These are phyloP conservation scores for Drosophila pegasa DNA, from an alignment of 2,888 invertebrate species.

Conservation along the genomic window DNA sequence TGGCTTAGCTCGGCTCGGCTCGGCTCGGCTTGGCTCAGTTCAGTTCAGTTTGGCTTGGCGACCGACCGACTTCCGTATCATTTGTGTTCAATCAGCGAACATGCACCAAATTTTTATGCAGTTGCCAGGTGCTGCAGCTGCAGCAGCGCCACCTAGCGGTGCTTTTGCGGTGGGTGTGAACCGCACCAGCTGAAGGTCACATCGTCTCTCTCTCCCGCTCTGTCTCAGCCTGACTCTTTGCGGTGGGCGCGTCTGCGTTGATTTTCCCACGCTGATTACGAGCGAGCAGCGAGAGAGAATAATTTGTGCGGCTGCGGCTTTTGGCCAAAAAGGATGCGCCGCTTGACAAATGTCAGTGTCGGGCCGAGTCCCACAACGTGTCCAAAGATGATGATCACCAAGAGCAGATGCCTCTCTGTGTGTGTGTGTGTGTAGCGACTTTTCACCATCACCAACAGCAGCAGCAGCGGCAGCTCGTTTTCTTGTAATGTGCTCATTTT, in stretches of 20 bases:
- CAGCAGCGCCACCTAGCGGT: constrained; percentile 68
- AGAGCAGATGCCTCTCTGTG: constrained; percentile 7
- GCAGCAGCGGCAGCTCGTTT: constrained; percentile 39
- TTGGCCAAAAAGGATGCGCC: constrained; percentile 61
- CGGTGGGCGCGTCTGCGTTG: constrained; percentile 19
- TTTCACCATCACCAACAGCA: constrained; percentile 42
- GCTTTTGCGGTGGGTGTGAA: constrained; percentile 56
- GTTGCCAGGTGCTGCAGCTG: constrained; percentile 74
- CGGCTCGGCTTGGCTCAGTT: constrained; percentile 8
- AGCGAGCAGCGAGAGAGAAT: constrained; percentile 36
- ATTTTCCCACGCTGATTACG: constrained; percentile 63
- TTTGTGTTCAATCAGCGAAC: constrained; percentile 78
- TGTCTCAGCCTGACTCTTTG: background rate
- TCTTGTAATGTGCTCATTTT: constrained; percentile 79
- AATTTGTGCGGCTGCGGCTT: constrained; percentile 10
- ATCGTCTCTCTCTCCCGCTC: background rate
- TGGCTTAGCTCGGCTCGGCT: constrained; percentile 40
- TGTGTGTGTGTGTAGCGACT: constrained; percentile 17
- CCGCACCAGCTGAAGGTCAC: constrained; percentile 58
- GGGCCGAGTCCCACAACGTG: constrained; percentile 67
- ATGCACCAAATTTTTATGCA: constrained; percentile 72
- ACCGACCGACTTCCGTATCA: constrained; percentile 75
- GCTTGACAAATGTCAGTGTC: constrained; percentile 71
- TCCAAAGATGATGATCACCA: constrained; percentile 51
- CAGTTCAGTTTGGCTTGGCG: constrained; percentile 15